Conservation (phyloP, 2,113 vertebrate genomes). For the Hassar affinis region DNA sequence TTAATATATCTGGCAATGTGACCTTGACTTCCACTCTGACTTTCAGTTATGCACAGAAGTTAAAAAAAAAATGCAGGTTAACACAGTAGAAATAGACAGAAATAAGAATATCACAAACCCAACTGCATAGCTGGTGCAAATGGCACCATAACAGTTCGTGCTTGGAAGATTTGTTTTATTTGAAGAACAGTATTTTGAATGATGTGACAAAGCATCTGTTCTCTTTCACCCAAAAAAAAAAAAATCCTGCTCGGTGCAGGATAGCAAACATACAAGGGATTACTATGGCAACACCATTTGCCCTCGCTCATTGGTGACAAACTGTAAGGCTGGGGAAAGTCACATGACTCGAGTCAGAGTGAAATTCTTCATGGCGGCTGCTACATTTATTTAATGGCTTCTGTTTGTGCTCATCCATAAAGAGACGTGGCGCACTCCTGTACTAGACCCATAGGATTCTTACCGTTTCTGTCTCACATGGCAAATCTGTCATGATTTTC, state of each 20-base stretch:
- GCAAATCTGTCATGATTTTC: conserved; percentile 24
- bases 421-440: conserved; percentile 6
- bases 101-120: background rate
- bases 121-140: background rate
- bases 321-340: conserved; percentile 51
- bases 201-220: conserved; percentile 29
- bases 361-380: conserved; percentile 44
- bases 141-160: background rate
- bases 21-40: conserved; percentile 44
- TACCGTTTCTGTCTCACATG: conserved; percentile 10
- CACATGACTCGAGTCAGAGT: conserved; percentile 50
- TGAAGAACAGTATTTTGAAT: conserved; percentile 7
- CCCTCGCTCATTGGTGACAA: conserved; percentile 52
- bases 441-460: background rate
- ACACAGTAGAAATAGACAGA: background rate
- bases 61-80: conserved; percentile 8
- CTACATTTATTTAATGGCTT: conserved; percentile 38
- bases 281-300: conserved; percentile 57
- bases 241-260: conserved; percentile 33
- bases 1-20: conserved; percentile 25
- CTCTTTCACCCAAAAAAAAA: conserved; percentile 14
- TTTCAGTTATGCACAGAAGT: conserved; percentile 24
- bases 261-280: conserved; percentile 55
- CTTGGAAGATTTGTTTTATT: conserved; percentile 4
- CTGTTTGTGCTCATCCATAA: conserved; percentile 34